These are phyloP conservation scores for Eupristina koningsbergeri DNA, from an alignment of 1,140 invertebrate genomes.

Conservation along the genomic window DNA sequence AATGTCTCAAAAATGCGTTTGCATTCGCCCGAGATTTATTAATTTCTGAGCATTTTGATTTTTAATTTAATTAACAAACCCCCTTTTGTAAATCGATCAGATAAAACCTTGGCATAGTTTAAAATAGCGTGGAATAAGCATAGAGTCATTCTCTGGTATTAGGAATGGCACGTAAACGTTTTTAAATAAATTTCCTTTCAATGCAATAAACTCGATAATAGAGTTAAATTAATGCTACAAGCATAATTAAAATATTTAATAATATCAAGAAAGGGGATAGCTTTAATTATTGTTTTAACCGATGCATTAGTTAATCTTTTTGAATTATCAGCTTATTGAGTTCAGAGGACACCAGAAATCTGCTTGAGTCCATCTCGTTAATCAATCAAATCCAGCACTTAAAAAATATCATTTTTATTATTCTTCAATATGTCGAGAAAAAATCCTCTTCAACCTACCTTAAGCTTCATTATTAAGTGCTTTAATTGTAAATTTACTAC, in stretches of 20 bases:
- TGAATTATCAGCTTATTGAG: neutral
- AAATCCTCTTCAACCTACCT: too few species aligned
- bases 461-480: too few species aligned
- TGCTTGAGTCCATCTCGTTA: too few species aligned
- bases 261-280: neutral
- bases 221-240: neutral
- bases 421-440: too few species aligned
- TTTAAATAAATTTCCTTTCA: neutral
- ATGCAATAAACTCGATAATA: neutral
- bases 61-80: constrained; percentile 41
- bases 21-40: constrained; percentile 22
- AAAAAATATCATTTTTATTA: too few species aligned
- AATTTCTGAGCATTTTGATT: constrained; percentile 21
- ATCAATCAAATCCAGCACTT: neutral
- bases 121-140: too few species aligned
- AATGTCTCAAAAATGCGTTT: neutral
- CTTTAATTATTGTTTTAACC: constrained; percentile 17
- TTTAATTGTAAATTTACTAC: too few species aligned
- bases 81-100: constrained; percentile 7
- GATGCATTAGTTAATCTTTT: neutral
- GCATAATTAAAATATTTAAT: constrained; percentile 8
- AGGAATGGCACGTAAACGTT: neutral
- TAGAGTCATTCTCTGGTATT: too few species aligned
- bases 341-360: neutral
- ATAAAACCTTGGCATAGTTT: neutral